These are phyloP conservation scores for Agonum fuliginosum DNA, from an alignment of 2,888 invertebrate species.

Conservation along the genomic window DNA sequence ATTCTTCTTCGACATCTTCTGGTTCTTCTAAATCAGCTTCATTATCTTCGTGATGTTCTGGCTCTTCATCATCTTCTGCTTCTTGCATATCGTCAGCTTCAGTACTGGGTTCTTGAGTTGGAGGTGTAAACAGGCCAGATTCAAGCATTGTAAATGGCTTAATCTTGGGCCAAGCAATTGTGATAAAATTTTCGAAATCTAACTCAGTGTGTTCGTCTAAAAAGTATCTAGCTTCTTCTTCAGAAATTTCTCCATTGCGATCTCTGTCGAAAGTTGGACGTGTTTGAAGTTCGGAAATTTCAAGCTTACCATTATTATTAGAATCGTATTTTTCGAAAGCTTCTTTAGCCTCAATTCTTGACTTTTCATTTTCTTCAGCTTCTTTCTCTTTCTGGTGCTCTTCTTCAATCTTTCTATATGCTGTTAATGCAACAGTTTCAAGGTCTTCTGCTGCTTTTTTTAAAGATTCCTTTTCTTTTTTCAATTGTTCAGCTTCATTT, in stretches of 20 bases:
- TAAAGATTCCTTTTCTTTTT: constrained; percentile 83
- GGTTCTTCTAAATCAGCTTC: constrained; percentile 72
- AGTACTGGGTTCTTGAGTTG: constrained; percentile 65
- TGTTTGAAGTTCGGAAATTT: constrained; percentile 81
- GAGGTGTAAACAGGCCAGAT: constrained; percentile 81
- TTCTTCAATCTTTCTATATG: constrained; percentile 83
- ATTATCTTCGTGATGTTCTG: constrained; percentile 63
- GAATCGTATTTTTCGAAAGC: constrained; percentile 88
- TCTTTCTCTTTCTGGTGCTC: constrained; percentile 77
- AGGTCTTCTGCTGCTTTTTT: constrained; percentile 84
- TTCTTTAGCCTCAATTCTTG: constrained; percentile 80
- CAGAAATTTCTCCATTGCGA: constrained; percentile 89
- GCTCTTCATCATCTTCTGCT: constrained; percentile 64
- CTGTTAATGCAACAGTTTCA: constrained; percentile 85
- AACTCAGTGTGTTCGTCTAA: constrained; percentile 81
- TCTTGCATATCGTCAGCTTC: constrained; percentile 66
- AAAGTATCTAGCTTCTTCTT: constrained; percentile 89
- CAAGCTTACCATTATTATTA: constrained; percentile 85
- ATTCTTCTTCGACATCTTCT: constrained; percentile 72
- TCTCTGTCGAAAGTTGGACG: constrained; percentile 90
- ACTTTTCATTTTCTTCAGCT: constrained; percentile 76
- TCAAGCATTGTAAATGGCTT: constrained; percentile 88
- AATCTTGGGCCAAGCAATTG: constrained; percentile 84
- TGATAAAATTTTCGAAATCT: constrained; percentile 80
- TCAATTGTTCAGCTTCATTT: constrained; percentile 85